A percentile compares a stretch with the other conserved stretches of the same genome.
These are phyloP conservation scores for Epiblema foenella DNA, from an alignment of 2,888 invertebrate species.

Conservation along the genomic window DNA sequence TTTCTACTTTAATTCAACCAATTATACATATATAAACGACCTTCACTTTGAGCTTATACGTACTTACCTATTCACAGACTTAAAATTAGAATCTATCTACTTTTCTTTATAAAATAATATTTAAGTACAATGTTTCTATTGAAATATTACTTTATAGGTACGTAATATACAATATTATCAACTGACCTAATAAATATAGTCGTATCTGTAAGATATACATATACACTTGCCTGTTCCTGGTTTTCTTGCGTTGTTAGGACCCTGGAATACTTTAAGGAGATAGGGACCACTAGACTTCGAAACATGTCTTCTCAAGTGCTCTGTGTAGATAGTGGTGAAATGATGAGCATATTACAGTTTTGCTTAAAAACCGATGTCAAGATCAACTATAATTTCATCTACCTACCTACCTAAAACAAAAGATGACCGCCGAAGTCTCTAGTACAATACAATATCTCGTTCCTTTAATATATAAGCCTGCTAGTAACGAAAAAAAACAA, in stretches of 20 bases:
- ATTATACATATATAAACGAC: conserved; percentile 12
- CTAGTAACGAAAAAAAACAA: too few species aligned
- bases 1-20: background rate
- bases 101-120: background rate
- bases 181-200: background rate
- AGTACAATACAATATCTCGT: too few species aligned
- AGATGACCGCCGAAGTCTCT: too few species aligned
- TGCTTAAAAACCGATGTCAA: background rate
- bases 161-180: background rate
- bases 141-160: background rate
- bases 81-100: background rate
- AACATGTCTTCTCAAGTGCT: conserved; percentile 10
- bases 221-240: conserved; percentile 3
- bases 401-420: too few species aligned
- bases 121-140: background rate
- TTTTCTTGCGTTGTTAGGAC: background rate
- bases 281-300: conserved; percentile 37
- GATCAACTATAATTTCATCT: background rate
- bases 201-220: background rate
- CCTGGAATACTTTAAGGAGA: conserved; percentile 24
- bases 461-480: too few species aligned
- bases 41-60: conserved; percentile 30
- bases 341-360: background rate
- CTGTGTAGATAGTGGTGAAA: background rate
- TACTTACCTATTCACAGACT: background rate